Evolutionary conservation across 2,888 invertebrate genomes (phyloP), one percentile per base, ranked within the genome.

Genomic region (Drosophila macrospina): DNA sequence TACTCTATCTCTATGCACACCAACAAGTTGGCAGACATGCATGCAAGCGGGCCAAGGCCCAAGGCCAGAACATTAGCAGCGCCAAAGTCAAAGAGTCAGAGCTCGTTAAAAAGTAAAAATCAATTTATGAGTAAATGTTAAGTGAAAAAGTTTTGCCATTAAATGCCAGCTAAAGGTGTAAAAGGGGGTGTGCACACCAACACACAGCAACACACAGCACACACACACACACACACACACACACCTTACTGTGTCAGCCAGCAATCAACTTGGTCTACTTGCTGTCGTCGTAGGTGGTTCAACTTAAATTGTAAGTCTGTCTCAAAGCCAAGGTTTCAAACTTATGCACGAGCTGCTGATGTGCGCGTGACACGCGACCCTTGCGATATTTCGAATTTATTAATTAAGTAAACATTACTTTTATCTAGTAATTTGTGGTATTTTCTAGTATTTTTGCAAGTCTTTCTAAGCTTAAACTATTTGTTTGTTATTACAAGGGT

Each of bases 61-160:
- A 74, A 74, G 74, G 74, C 67, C 65, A 62, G 37, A 61, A 48
- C 77, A 80, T 74, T 71, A 71, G 77, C 76, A 54, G 62, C 26
- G 42, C 20, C n/a, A 54, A 64, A 30, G 42, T 20, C n/a, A 32
- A 13, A 37, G 15, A 37, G 26, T 11, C 30, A 83, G 85, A 83
- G 85, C 74, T 85, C 87, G 87, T 85, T 85, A 85, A 89, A 89
- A 87, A 87, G 89, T 89, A 89, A 85, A 89, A 85, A 85, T 85
- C 89, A 85, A 85, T 85, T 85, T 89, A 85, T 85, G 88, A 87
- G 89, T 81, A 76, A 82, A 85, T 73, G 85, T 85, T 85, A 85
- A 85, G 84, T 85, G 84, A 85, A 85, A 85, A 85, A 85, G 72
- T 85, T 85, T 87, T 74, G 72, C 84, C 84, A 89, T 85, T 85